phyloP scores from a whole-genome alignment of 53 echinoderm and acorn worm genomes.

The Stichopus horrens region DNA sequence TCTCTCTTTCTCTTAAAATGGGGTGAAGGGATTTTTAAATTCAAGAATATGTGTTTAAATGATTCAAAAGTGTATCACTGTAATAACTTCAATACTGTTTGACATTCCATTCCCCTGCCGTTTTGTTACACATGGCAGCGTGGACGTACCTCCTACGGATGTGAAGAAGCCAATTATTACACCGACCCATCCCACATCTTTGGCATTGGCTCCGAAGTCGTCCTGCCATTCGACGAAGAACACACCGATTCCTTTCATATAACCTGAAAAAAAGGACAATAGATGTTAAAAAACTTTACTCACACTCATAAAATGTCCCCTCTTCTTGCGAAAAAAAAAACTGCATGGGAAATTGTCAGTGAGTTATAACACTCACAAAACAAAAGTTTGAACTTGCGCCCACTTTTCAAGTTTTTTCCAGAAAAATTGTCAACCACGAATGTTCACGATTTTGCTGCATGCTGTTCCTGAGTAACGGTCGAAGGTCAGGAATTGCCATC shows the following conservation, averaged over 20 bases:
- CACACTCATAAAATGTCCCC: not conserved
- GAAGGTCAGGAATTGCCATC: not conserved
- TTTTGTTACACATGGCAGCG: too few species aligned
- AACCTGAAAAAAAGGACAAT: conserved; percentile 32
- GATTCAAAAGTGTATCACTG: too few species aligned
- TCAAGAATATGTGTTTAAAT: too few species aligned
- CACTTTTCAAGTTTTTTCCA: too few species aligned
- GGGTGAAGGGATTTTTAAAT: too few species aligned
- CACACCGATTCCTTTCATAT: conserved; percentile 45
- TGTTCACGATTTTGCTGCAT: too few species aligned
- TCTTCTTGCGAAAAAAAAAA: not conserved
- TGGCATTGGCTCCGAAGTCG: conserved; percentile 40
- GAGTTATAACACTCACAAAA: too few species aligned
- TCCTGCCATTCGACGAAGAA: conserved; percentile 46
- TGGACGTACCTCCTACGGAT: conserved; percentile 31
- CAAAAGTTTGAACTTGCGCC: too few species aligned
- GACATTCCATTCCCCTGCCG: not conserved
- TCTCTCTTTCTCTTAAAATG: too few species aligned
- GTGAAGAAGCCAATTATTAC: conserved; percentile 33
- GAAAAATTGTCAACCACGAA: too few species aligned
- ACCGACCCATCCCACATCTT: conserved; percentile 39
- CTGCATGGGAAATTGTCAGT: not conserved
- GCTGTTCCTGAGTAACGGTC: not conserved
- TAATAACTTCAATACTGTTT: too few species aligned
- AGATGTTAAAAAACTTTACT: too few species aligned